Evolutionary conservation across 2,888 invertebrate species (phyloP).

Genomic region (Nomada flava): DNA sequence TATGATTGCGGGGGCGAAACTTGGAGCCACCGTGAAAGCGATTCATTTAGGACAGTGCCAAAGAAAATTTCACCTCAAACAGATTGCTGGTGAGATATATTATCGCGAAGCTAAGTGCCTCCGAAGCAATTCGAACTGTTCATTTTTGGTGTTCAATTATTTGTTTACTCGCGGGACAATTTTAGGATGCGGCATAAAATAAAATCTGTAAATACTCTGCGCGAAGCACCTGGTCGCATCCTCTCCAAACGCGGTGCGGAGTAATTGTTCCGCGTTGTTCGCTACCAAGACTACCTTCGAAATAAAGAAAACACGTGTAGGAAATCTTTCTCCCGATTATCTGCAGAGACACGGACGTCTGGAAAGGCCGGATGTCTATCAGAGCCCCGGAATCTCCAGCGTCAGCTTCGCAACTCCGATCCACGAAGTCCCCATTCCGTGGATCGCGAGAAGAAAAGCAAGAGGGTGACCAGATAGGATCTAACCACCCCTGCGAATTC

Average conservation of each 20-base stretch:
- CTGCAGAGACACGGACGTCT: constrained; percentile 64
- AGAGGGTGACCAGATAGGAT: neutral
- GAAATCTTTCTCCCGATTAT: constrained; percentile 55
- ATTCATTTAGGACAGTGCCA: neutral
- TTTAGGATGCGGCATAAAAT: too few species aligned
- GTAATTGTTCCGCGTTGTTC: constrained; percentile 38
- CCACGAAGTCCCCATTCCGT: constrained; percentile 1
- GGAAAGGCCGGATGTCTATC: constrained; percentile 79
- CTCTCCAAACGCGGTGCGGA: neutral
- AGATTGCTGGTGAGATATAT: too few species aligned
- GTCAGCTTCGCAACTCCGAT: constrained; percentile 76
- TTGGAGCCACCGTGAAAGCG: neutral
- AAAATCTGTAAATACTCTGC: too few species aligned
- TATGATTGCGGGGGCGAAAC: neutral
- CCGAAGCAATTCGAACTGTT: too few species aligned
- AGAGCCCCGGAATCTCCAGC: constrained; percentile 79
- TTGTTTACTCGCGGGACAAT: too few species aligned
- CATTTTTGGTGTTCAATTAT: too few species aligned
- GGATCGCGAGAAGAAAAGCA: neutral
- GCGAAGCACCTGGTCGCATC: too few species aligned
- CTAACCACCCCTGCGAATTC: neutral
- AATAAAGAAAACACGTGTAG: constrained; percentile 20
- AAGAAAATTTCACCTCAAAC: too few species aligned
- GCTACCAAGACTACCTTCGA: constrained; percentile 24
- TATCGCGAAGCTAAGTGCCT: too few species aligned